Percentiles rank a stretch among this genome's conserved stretches.
Evolutionary conservation across 2,113 vertebrate species (phyloP).

Genomic region (Hippocampus mohnikei): DNA sequence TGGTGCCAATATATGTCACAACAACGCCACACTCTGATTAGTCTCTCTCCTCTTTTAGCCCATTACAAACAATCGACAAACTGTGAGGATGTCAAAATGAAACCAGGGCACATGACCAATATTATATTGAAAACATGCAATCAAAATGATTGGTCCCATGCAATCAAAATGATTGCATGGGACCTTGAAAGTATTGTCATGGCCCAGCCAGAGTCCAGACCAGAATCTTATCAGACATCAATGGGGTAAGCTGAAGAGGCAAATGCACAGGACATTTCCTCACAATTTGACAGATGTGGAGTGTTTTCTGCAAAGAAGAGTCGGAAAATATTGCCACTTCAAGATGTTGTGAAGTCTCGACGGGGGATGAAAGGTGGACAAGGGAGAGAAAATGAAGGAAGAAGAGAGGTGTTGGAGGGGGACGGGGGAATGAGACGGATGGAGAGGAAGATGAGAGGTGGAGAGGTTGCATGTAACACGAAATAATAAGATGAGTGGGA

Average conservation of each 20-base stretch:
- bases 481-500: conserved; percentile 45
- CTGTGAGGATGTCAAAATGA: no score
- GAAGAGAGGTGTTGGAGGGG: neutral
- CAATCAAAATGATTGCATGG: no score
- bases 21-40: no score
- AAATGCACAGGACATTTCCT: neutral
- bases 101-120: no score
- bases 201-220: neutral
- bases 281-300: neutral
- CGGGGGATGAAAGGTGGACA: neutral
- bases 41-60: no score
- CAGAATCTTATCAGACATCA: neutral
- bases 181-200: no score
- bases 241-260: neutral
- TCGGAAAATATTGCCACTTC: neutral
- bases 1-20: no score
- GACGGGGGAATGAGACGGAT: conserved; percentile 11
- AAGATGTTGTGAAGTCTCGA: neutral
- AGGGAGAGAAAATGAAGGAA: conserved; percentile 9
- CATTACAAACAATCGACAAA: no score
- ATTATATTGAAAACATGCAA: no score
- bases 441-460: conserved; percentile 26
- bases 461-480: conserved; percentile 38
- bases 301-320: neutral
- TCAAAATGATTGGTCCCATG: no score